Percentiles rank a stretch among this genome's conserved stretches.
Conservation (phyloP, 2,113 vertebrate species). For the Ellobius talpinus region DNA sequence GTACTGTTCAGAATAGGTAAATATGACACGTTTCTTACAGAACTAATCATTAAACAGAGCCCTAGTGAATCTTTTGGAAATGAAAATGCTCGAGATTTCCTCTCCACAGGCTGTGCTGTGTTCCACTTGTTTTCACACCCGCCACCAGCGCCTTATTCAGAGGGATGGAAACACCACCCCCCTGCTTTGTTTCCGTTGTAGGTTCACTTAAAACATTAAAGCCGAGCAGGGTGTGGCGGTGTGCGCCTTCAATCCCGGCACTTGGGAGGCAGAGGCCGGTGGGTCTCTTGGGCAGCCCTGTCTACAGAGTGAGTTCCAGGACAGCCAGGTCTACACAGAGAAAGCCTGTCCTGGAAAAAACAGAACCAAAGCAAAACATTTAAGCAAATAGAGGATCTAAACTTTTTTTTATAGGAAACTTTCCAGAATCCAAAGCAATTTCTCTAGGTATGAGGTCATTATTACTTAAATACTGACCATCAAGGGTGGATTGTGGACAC, state of each 20-base stretch:
- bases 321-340: not conserved
- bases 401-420: not conserved
- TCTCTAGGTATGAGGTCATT: not conserved
- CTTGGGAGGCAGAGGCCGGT: not conserved
- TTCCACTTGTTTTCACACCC: not conserved
- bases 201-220: not conserved
- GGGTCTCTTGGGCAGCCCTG: not conserved
- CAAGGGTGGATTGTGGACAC: not conserved
- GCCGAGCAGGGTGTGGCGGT: not conserved
- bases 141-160: not conserved
- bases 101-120: conserved; percentile 6
- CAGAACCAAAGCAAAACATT: not conserved
- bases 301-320: not conserved
- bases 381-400: not conserved
- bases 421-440: not conserved
- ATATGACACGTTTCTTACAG: conserved; percentile 85
- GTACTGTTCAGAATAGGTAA: conserved; percentile 82
- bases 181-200: not conserved
- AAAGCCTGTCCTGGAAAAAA: not conserved
- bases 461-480: not conserved
- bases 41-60: conserved; percentile 88
- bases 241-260: not conserved
- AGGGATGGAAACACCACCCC: not conserved
- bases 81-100: conserved; percentile 50
- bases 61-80: conserved; percentile 66